Percentiles rank a stretch among this genome's conserved stretches.
These are phyloP conservation scores for Drosophila formosana DNA, from an alignment of 2,888 invertebrate genomes.

Conservation along the genomic window DNA sequence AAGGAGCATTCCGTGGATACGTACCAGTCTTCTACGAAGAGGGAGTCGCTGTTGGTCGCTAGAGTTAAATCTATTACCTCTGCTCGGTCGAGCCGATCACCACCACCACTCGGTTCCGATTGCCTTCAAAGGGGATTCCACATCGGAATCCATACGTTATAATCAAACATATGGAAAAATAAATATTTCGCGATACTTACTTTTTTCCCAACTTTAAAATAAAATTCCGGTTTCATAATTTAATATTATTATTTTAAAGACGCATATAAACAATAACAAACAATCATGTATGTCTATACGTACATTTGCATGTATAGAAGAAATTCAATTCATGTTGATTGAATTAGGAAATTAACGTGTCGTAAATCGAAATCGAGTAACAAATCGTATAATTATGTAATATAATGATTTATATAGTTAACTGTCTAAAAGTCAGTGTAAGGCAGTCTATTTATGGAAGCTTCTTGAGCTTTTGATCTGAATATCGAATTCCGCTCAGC, in stretches of 20 bases:
- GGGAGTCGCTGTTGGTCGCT: too few relatives aligned
- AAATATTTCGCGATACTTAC: too few relatives aligned
- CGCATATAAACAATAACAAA: slow-evolving; percentile 65
- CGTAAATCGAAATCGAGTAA: slow-evolving; percentile 50
- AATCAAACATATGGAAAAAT: too few relatives aligned
- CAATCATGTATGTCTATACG: slow-evolving; percentile 19
- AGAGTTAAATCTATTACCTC: too few relatives aligned
- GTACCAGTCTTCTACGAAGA: too few relatives aligned
- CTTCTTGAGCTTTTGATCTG: slow-evolving; percentile 14
- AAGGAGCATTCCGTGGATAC: too few relatives aligned
- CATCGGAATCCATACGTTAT: too few relatives aligned
- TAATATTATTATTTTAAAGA: slow-evolving; percentile 47
- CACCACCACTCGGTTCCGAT: too few relatives aligned
- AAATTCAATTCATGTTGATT: slow-evolving; percentile 9
- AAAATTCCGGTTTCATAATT: slow-evolving; percentile 29
- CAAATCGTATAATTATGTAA: slow-evolving; percentile 3
- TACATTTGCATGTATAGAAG: slow-evolving; percentile 17
- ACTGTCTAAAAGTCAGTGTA: slow-evolving; percentile 74
- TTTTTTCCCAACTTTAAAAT: background rate
- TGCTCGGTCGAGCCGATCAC: too few relatives aligned
- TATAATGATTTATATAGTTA: background rate
- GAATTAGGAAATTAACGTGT: slow-evolving; percentile 26
- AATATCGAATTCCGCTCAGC: slow-evolving; percentile 9
- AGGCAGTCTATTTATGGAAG: slow-evolving; percentile 55
- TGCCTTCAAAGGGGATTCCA: too few relatives aligned